These are phyloP conservation scores for Alectoris magna DNA, from an alignment of 2,797 vertebrate genomes.

Conservation along the genomic window DNA sequence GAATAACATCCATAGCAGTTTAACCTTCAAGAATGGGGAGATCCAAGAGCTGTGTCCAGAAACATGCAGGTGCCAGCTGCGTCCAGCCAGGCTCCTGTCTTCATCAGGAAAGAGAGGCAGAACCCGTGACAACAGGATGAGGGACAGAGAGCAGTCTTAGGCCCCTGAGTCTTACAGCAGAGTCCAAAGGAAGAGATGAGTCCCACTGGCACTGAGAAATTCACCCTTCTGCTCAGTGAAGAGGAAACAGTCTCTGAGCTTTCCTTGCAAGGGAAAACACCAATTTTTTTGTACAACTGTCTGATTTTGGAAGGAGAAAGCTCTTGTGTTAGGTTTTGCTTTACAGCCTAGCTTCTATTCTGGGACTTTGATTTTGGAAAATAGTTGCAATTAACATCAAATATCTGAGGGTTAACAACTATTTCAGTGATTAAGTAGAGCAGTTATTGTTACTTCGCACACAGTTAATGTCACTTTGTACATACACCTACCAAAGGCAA, in stretches of 20 bases:
- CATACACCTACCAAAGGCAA: not conserved
- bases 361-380: not conserved
- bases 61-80: not conserved
- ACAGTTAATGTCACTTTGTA: not conserved
- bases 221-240: not conserved
- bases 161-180: not conserved
- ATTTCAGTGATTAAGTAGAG: slow-evolving; percentile 7
- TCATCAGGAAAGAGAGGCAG: not conserved
- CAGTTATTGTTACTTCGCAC: not conserved
- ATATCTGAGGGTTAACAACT: not conserved
- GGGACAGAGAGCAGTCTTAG: not conserved
- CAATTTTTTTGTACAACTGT: not conserved
- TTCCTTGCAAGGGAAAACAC: not conserved
- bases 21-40: not conserved
- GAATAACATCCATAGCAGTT: not conserved
- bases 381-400: not conserved
- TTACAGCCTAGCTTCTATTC: not conserved
- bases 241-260: not conserved
- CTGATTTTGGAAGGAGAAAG: not conserved
- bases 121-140: not conserved
- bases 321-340: not conserved
- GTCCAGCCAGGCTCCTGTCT: not conserved
- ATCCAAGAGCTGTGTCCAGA: not conserved
- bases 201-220: not conserved
- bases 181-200: not conserved